phyloP scores from a whole-genome alignment of 2,113 vertebrate species.

The Thermophis baileyi region DNA sequence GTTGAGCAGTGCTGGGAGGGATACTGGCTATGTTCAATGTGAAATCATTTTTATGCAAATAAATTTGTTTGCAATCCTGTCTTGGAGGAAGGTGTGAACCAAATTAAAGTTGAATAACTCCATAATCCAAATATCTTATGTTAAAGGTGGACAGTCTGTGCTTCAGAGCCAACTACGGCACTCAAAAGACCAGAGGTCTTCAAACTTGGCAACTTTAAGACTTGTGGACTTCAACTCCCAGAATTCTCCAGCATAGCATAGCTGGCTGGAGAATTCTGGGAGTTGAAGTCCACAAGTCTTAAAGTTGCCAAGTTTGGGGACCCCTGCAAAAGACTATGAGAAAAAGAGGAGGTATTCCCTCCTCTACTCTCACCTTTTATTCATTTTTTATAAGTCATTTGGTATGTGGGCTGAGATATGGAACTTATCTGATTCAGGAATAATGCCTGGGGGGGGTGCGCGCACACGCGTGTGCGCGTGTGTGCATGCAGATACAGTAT shows the following conservation, averaged over 20 bases:
- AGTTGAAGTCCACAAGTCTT: too few relatives aligned
- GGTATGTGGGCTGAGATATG: not conserved
- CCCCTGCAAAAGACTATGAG: not conserved
- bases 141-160: not conserved
- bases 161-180: not conserved
- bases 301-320: too few relatives aligned
- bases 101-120: not conserved
- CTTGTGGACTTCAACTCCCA: too few relatives aligned
- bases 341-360: not conserved
- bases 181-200: too few relatives aligned
- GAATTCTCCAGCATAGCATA: too few relatives aligned
- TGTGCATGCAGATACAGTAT: not conserved
- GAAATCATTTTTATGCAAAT: slow-evolving; percentile 1
- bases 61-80: not conserved
- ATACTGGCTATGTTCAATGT: not conserved
- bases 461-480: too few relatives aligned
- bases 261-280: too few relatives aligned
- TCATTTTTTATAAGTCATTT: not conserved
- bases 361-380: not conserved
- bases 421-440: not conserved
- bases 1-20: not conserved
- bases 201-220: too few relatives aligned
- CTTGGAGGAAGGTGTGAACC: accelerated
- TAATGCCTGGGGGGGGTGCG: not conserved
- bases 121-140: not conserved